Percentiles rank a stretch among this genome's conserved stretches.
Conservation (phyloP, 2,797 vertebrate species). For the Taeniopygia guttata region DNA sequence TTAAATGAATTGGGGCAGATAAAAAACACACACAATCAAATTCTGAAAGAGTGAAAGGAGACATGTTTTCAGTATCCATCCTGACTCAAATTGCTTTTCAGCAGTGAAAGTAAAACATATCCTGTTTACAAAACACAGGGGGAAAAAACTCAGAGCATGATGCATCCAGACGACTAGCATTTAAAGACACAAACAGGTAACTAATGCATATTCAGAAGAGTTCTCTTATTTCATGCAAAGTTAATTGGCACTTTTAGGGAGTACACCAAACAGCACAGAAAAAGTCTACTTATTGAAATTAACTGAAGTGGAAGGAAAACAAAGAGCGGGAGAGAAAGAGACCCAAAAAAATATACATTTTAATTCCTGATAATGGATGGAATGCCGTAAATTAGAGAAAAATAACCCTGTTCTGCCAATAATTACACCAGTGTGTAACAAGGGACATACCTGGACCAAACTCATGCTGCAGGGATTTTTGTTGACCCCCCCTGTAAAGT, state of each 20-base stretch:
- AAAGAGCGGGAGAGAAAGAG: not conserved
- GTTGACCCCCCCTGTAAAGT: not conserved
- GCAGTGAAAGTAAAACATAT: conserved; percentile 12
- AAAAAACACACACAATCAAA: conserved; percentile 12
- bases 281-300: conserved; percentile 58
- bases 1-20: not conserved
- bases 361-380: not conserved
- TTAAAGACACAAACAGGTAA: conserved; percentile 32
- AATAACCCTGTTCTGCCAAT: not conserved
- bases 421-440: not conserved
- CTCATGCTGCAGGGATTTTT: not conserved
- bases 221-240: conserved; percentile 62
- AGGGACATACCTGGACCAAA: not conserved
- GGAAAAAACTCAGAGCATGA: not conserved
- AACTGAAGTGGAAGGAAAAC: conserved; percentile 53
- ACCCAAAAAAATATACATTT: not conserved
- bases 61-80: not conserved
- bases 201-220: conserved; percentile 52
- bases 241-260: conserved; percentile 60
- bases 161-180: conserved; percentile 44
- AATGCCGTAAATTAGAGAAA: not conserved
- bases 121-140: conserved; percentile 31
- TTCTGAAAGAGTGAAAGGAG: conserved; percentile 34
- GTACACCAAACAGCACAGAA: conserved; percentile 53
- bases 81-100: conserved; percentile 62